Percentiles rank a stretch among this genome's conserved stretches.
These are phyloP conservation scores for Progne subis DNA, from an alignment of 2,113 vertebrate genomes.

Conservation along the genomic window DNA sequence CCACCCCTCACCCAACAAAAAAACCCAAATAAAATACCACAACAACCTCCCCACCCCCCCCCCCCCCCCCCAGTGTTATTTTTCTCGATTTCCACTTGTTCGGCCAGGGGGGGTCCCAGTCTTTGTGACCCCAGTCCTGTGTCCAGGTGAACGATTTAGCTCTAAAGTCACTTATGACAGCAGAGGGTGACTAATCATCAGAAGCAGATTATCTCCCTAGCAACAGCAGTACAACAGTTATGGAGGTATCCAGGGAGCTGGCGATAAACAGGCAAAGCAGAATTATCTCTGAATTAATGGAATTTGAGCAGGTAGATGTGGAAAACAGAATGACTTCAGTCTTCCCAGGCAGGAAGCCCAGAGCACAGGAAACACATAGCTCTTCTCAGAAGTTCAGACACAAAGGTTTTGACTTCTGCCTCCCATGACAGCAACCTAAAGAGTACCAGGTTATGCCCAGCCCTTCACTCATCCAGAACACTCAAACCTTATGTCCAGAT, in stretches of 20 bases:
- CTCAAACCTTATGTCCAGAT: not conserved
- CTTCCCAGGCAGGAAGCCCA: not conserved
- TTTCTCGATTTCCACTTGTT: not conserved
- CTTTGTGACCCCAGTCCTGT: not conserved
- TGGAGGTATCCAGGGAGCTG: not conserved
- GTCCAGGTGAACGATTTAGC: not conserved
- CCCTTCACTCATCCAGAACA: not conserved
- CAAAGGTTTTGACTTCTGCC: not conserved
- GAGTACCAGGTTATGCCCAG: not conserved
- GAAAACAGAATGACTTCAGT: not conserved
- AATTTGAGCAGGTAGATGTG: not conserved
- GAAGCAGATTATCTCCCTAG: constrained; percentile 4
- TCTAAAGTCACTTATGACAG: not conserved
- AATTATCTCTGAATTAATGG: not conserved
- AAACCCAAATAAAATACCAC: too few species aligned
- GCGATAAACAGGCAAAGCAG: not conserved
- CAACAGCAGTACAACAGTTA: not conserved
- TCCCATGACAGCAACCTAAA: not conserved
- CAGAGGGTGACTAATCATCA: not conserved
- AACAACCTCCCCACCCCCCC: not conserved
- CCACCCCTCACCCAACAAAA: not conserved
- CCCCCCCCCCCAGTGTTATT: not conserved
- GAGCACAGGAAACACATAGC: not conserved
- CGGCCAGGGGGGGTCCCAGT: not conserved
- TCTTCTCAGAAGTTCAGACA: not conserved